Evolutionary conservation across 2,113 vertebrate species (phyloP).

Genomic region (Malurus melanocephalus): DNA sequence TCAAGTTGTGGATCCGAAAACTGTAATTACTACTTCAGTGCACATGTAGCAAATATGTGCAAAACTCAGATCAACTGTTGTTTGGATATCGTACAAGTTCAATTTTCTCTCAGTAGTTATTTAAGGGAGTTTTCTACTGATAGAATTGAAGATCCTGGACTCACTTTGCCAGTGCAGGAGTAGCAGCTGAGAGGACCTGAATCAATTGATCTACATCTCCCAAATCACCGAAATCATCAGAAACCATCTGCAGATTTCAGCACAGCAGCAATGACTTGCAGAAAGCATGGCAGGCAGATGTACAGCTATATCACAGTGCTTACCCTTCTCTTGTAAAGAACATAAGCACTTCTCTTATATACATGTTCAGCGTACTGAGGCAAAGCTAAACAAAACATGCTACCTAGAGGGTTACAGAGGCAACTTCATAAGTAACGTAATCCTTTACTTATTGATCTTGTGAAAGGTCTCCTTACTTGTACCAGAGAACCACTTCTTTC

Average conservation of each 20-base stretch:
- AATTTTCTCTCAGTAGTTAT: background rate
- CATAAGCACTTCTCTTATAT: rapidly evolving
- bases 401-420: background rate
- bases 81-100: background rate
- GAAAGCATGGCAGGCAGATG: background rate
- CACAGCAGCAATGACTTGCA: background rate
- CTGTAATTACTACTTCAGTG: background rate
- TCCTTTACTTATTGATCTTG: background rate
- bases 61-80: background rate
- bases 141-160: background rate
- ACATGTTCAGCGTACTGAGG: background rate
- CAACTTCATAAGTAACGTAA: background rate
- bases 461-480: background rate
- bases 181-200: background rate
- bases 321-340: background rate
- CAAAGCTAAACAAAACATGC: background rate
- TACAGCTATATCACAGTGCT: background rate
- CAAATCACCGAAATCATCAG: background rate
- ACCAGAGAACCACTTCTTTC: background rate
- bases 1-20: background rate
- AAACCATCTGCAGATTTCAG: background rate
- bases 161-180: background rate
- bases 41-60: background rate
- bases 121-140: background rate
- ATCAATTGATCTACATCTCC: background rate